Evolutionary conservation across 2,113 vertebrate genomes (phyloP).

Genomic region (crab-eating macaque (Macaca fascicularis)): DNA sequence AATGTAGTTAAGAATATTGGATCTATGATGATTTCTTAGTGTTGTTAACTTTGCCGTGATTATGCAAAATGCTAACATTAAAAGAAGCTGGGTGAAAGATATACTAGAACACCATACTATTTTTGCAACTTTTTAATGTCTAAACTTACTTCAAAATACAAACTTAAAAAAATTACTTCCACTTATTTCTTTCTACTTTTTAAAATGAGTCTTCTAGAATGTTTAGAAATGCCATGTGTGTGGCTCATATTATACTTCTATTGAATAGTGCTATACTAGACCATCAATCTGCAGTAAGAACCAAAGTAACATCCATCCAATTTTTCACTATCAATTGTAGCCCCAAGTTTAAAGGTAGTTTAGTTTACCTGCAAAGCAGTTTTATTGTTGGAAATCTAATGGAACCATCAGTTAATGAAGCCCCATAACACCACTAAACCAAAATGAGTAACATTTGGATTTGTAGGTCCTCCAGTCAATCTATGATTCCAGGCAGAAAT

Average conservation of each 20-base stretch:
- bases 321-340: background rate
- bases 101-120: background rate
- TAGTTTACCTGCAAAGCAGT: slow-evolving; percentile 48
- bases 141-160: slow-evolving; percentile 12
- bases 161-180: background rate
- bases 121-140: background rate
- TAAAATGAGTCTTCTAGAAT: background rate
- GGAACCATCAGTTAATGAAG: slow-evolving; percentile 42
- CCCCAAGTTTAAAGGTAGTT: background rate
- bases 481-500: slow-evolving; percentile 48
- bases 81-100: background rate
- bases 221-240: background rate
- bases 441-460: slow-evolving; percentile 29
- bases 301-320: background rate
- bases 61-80: background rate
- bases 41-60: background rate
- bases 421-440: background rate
- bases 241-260: background rate
- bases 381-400: slow-evolving; percentile 51
- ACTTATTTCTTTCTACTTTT: background rate
- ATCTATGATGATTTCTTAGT: background rate
- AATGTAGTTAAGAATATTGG: background rate
- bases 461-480: slow-evolving; percentile 9
- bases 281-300: background rate
- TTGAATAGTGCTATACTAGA: background rate